Conservation (phyloP, 1,140 invertebrate genomes). For the Belonocnema kinseyi region DNA sequence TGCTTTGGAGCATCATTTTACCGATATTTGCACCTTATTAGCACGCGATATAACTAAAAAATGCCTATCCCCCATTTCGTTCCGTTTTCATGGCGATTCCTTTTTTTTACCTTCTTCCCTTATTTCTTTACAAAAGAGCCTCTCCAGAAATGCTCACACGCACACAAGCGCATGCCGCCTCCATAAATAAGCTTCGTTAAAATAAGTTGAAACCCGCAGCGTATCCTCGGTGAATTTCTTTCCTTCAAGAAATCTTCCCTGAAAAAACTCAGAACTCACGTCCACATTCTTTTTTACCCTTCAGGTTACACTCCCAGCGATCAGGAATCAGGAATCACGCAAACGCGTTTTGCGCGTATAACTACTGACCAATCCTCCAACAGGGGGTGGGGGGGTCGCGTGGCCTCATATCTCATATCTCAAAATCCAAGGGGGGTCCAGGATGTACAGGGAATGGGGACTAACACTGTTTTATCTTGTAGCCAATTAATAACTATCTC, state of each 20-base stretch:
- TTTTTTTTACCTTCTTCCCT: too few relatives aligned
- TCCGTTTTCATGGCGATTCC: not conserved
- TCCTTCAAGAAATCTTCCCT: conserved; percentile 26
- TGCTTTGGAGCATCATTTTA: too few relatives aligned
- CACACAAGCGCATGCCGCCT: conserved; percentile 42
- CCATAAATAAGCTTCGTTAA: conserved; percentile 57
- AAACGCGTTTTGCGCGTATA: conserved; percentile 50
- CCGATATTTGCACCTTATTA: too few relatives aligned
- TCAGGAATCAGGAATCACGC: conserved; percentile 44
- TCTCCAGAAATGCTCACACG: conserved; percentile 7
- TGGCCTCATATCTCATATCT: conserved; percentile 69
- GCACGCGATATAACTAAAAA: not conserved
- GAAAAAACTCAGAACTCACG: not conserved
- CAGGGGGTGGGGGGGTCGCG: conserved; percentile 65
- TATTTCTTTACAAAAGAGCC: not conserved
- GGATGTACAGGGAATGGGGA: conserved; percentile 65
- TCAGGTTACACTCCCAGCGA: conserved; percentile 22
- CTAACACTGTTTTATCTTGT: conserved; percentile 74
- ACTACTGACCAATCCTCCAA: too few relatives aligned
- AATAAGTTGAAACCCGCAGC: conserved; percentile 47
- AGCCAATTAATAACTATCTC: conserved; percentile 73
- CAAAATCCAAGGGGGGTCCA: conserved; percentile 67
- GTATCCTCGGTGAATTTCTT: conserved; percentile 36
- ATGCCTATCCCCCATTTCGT: too few relatives aligned
- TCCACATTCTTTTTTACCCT: conserved; percentile 31